phyloP scores from a whole-genome alignment of 2,888 invertebrate genomes.

The Calephelis perditalis region DNA sequence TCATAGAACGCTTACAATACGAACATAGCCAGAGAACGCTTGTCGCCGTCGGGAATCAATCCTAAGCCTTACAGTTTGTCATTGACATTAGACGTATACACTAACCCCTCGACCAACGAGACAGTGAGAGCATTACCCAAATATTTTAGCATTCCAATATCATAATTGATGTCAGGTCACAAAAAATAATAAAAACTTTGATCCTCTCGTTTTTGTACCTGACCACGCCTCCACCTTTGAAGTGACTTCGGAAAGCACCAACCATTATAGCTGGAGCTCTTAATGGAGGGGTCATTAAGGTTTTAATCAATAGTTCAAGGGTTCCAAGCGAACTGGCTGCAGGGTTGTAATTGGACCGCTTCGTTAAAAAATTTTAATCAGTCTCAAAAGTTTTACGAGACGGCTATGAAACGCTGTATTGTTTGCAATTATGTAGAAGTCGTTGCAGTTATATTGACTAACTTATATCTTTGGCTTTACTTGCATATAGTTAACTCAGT shows the following conservation, averaged over 20 bases:
- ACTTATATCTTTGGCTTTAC: too few relatives aligned
- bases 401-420: constrained; percentile 57
- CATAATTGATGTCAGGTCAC: constrained; percentile 27
- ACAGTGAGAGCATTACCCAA: neutral
- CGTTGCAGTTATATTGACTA: constrained; percentile 37
- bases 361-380: constrained; percentile 67
- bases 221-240: constrained; percentile 56
- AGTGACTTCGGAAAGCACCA: constrained; percentile 46
- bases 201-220: constrained; percentile 50
- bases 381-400: constrained; percentile 61
- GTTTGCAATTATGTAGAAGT: constrained; percentile 51
- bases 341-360: constrained; percentile 54
- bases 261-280: constrained; percentile 25
- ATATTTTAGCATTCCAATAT: constrained; percentile 16
- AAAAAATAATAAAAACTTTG: constrained; percentile 46
- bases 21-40: too few relatives aligned
- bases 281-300: constrained; percentile 4
- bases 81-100: too few relatives aligned
- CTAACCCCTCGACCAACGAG: too few relatives aligned
- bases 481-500: too few relatives aligned
- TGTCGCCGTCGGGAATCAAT: too few relatives aligned
- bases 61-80: too few relatives aligned
- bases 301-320: constrained; percentile 12
- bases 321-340: constrained; percentile 31
- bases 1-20: too few relatives aligned